Percentiles rank a stretch among this genome's conserved stretches.
phyloP scores from a whole-genome alignment of 2,888 invertebrate genomes.

The Tiliacea citrago region DNA sequence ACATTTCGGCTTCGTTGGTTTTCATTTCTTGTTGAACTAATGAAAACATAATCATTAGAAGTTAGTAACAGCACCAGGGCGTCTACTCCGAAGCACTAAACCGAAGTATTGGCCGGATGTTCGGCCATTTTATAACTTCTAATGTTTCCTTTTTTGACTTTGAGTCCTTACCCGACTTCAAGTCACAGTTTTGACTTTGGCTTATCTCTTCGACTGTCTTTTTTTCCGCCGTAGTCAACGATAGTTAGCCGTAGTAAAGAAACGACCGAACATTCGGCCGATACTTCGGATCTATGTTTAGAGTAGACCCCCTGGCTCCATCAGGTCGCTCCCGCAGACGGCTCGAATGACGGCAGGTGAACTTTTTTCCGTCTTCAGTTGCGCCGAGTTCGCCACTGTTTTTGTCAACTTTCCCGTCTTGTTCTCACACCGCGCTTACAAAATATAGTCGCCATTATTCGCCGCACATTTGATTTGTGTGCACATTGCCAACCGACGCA shows the following conservation, averaged over 20 bases:
- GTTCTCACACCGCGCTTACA: slow-evolving; percentile 76
- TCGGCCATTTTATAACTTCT: too few relatives aligned
- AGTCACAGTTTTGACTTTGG: too few relatives aligned
- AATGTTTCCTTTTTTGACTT: too few relatives aligned
- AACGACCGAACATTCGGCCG: too few relatives aligned
- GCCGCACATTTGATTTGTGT: slow-evolving; percentile 76
- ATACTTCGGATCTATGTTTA: too few relatives aligned
- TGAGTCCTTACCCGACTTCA: too few relatives aligned
- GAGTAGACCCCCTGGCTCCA: too few relatives aligned
- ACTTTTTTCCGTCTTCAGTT: slow-evolving; percentile 74
- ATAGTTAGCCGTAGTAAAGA: too few relatives aligned
- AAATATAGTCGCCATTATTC: slow-evolving; percentile 74
- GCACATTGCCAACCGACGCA: slow-evolving; percentile 55
- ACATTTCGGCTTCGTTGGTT: slow-evolving; percentile 39
- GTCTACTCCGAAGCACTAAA: too few relatives aligned
- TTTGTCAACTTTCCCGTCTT: slow-evolving; percentile 85
- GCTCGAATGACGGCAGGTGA: slow-evolving; percentile 70
- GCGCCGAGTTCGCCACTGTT: slow-evolving; percentile 78
- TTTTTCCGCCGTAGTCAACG: too few relatives aligned
- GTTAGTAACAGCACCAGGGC: slow-evolving; percentile 62
- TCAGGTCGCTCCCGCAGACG: slow-evolving; percentile 69
- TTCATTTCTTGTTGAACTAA: slow-evolving; percentile 46
- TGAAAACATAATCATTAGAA: slow-evolving; percentile 47
- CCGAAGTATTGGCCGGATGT: too few relatives aligned
- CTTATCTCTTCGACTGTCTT: too few relatives aligned